Evolutionary conservation across 2,888 invertebrate species (phyloP).

Genomic region (Hirtodrosophila histrioides): DNA sequence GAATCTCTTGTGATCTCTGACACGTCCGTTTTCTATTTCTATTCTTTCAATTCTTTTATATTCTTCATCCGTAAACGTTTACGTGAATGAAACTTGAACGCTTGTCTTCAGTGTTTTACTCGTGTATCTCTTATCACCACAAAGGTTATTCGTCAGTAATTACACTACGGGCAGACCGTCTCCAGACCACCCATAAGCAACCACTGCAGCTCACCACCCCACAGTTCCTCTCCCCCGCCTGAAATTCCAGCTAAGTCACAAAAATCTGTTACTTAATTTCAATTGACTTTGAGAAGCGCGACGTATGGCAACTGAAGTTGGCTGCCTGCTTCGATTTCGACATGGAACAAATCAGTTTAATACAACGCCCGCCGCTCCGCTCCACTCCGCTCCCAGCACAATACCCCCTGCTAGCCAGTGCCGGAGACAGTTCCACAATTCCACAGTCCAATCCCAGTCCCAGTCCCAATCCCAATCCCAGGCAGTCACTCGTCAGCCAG

Average conservation of each 20-base stretch:
- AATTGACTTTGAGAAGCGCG: conserved; percentile 78
- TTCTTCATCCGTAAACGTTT: not conserved
- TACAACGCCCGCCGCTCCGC: conserved; percentile 31
- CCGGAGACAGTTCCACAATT: conserved; percentile 2
- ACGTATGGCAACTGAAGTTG: conserved; percentile 52
- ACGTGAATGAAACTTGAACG: not conserved
- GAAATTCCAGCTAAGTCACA: conserved; percentile 40
- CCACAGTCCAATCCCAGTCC: conserved; percentile 2
- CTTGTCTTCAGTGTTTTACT: not conserved
- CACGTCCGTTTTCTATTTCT: too few species aligned
- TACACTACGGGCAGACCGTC: conserved; percentile 9
- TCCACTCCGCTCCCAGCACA: too few species aligned
- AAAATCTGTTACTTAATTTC: conserved; percentile 80
- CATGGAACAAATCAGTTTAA: conserved; percentile 77
- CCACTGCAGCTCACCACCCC: conserved; percentile 7
- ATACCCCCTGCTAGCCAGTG: not conserved
- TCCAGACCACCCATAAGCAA: conserved; percentile 10
- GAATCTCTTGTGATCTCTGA: too few species aligned
- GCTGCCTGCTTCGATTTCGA: conserved; percentile 56
- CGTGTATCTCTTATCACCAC: not conserved
- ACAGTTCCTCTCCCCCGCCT: not conserved
- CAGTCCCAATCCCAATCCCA: conserved; percentile 12
- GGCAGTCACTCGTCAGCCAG: conserved; percentile 45
- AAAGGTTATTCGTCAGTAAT: conserved; percentile 14
- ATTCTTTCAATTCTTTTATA: not conserved